Evolutionary conservation across 2,113 vertebrate species (phyloP), one percentile per base, ranked within the genome.

Genomic region (Pantherophis guttatus): DNA sequence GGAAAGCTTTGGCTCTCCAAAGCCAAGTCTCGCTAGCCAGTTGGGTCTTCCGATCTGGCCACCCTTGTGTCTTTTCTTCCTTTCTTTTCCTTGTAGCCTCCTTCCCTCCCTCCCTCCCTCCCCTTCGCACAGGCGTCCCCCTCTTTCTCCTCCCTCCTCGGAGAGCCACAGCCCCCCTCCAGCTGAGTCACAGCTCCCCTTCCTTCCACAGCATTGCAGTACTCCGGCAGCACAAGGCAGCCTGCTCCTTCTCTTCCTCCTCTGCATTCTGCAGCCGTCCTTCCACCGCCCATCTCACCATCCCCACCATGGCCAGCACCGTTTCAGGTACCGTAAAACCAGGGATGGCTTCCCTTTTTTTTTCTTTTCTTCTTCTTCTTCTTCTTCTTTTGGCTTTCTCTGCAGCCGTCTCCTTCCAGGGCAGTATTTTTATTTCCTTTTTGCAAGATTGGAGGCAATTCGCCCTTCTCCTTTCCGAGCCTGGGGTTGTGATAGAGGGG

Each of bases 301-400:
- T 94, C 97, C 94, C 96, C 97, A 96, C 91, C 98, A 98, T 98
- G 98, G 98, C 98, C 97, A 98, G 98, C 98, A 98, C 98, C 91
- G 90, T 98, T 94, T 98, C 98, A 95, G 98, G 98, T 98, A 98
- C 62, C 26, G 62, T 65, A 65, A 65, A 95, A 98, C 70, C 87
- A 12, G 11, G 0, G 89, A 23, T 2, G 81, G 87, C 12, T 88
- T 1, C 0, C 91, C 17, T 24, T 59, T 23, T 62, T 89, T 39
- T n/a, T n/a, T n/a, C n/a, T n/a, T n/a, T 8, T 50, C 50, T 50
- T 12, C n/a, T 10, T 11, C 53, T 53, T 12, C 53, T 53, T 53
- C 53, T 53, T 53, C 11, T 53, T 12, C 0, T 0, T 75, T 26
- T 0, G 0, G 52, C 24, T 65, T 92, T 50, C 11, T n/a, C n/a